Conservation (phyloP, 2,113 vertebrate species). For the Corythaixoides concolor region DNA sequence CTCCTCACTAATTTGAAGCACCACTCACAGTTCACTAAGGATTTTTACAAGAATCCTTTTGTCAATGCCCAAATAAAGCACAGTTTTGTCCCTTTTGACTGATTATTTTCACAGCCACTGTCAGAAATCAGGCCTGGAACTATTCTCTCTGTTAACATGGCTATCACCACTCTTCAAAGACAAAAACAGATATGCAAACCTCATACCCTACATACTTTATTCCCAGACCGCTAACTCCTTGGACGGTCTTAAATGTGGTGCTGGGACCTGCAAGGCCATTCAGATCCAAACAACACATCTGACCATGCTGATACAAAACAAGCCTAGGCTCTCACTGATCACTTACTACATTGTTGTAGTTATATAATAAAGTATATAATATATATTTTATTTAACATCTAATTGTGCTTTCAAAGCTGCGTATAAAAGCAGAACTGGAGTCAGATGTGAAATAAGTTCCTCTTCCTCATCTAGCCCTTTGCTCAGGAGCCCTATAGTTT, state of each 20-base stretch:
- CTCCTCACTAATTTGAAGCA: background rate
- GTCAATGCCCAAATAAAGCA: background rate
- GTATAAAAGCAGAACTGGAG: background rate
- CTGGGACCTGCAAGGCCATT: background rate
- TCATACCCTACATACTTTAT: background rate
- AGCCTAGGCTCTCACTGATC: background rate
- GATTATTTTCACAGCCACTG: background rate
- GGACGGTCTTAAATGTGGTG: background rate
- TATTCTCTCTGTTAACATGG: fast-evolving
- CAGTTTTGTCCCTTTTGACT: background rate
- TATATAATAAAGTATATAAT: background rate
- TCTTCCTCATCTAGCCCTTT: background rate
- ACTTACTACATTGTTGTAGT: background rate
- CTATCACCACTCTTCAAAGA: background rate
- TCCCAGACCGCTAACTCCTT: background rate
- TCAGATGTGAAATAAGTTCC: background rate
- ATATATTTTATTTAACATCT: background rate
- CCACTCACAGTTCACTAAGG: background rate
- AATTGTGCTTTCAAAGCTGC: background rate
- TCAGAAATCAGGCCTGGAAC: background rate
- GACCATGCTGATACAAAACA: too few species aligned
- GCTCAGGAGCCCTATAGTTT: background rate
- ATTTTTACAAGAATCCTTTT: background rate
- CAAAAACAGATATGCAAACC: fast-evolving
- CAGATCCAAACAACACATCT: background rate